A percentile compares a stretch with the other conserved stretches of the same genome.
Evolutionary conservation across 1,140 invertebrate species (phyloP).

Genomic region (Drosophila pseudoobscura): DNA sequence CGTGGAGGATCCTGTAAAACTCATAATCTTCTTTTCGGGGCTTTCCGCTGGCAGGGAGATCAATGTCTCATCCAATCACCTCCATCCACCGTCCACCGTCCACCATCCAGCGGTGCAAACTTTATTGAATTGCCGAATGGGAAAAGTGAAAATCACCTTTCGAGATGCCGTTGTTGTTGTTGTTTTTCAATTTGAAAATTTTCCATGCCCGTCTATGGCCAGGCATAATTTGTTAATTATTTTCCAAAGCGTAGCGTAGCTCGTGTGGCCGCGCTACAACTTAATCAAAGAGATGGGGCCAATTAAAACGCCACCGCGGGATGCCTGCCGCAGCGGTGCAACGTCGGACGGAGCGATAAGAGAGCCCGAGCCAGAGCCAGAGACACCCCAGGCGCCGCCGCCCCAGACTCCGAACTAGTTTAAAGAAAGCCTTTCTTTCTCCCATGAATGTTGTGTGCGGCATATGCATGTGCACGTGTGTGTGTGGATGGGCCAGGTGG

Average conservation of each 20-base stretch:
- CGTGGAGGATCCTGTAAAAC: too few species aligned
- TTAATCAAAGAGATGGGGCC: slow-evolving; percentile 80
- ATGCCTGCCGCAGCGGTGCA: slow-evolving; percentile 4
- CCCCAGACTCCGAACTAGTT: slow-evolving; percentile 57
- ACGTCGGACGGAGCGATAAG: slow-evolving; percentile 41
- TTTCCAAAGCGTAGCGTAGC: slow-evolving; percentile 59
- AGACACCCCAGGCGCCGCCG: slow-evolving; percentile 26
- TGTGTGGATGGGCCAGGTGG: neutral
- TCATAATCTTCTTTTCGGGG: slow-evolving; percentile 12
- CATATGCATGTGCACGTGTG: neutral
- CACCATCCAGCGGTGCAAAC: slow-evolving; percentile 30
- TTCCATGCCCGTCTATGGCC: slow-evolving; percentile 60
- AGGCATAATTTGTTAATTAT: slow-evolving; percentile 80
- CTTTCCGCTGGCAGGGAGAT: slow-evolving; percentile 29
- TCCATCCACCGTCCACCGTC: neutral
- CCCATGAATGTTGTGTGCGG: neutral
- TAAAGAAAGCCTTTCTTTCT: slow-evolving; percentile 72
- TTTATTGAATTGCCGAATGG: slow-evolving; percentile 37
- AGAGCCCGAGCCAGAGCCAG: slow-evolving; percentile 1
- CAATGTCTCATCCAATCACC: slow-evolving; percentile 1
- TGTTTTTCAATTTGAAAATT: slow-evolving; percentile 70
- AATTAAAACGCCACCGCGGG: slow-evolving; percentile 79
- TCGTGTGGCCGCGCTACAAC: slow-evolving; percentile 66
- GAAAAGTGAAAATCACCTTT: slow-evolving; percentile 72
- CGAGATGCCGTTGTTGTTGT: slow-evolving; percentile 26